Evolutionary conservation across 1,140 invertebrate species (phyloP).

Genomic region (Drosophila suzukii): DNA sequence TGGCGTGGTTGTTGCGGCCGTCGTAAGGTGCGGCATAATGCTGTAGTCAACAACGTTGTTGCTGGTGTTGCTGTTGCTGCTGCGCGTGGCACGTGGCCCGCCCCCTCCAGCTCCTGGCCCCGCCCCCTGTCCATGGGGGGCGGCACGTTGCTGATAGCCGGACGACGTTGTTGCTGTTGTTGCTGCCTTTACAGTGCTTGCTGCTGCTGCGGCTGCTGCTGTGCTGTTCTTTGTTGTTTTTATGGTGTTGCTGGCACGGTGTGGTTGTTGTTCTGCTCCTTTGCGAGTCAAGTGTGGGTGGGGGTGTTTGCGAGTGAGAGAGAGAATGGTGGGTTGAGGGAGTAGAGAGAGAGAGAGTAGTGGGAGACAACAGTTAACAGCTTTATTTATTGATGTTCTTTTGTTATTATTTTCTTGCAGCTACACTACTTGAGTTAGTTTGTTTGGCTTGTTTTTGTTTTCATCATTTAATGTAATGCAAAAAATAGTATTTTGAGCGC

Average conservation of each 20-base stretch:
- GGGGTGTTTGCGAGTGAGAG: constrained; percentile 52
- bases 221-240: constrained; percentile 38
- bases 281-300: constrained; percentile 12
- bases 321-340: constrained; percentile 40
- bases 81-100: constrained; percentile 73
- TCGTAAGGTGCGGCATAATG: constrained; percentile 39
- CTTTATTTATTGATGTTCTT: constrained; percentile 59
- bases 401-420: constrained; percentile 62
- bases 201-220: constrained; percentile 17
- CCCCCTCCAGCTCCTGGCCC: constrained; percentile 49
- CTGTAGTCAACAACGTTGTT: constrained; percentile 68
- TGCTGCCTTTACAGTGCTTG: constrained; percentile 32
- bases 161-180: constrained; percentile 71
- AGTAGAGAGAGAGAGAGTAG: constrained; percentile 71
- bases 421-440: constrained; percentile 79
- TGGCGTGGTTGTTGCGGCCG: constrained; percentile 44
- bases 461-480: constrained; percentile 55
- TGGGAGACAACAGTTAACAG: constrained; percentile 80
- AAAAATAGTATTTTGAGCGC: constrained; percentile 44
- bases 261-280: constrained; percentile 47
- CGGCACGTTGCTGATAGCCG: constrained; percentile 69
- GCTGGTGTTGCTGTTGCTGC: constrained; percentile 34
- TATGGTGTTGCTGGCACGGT: constrained; percentile 15
- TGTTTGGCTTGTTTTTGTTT: constrained; percentile 26
- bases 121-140: constrained; percentile 67